phyloP scores from a whole-genome alignment of 30 jellyfish, hydroid and myxozoan genomes.

The Morbakka virulenta region DNA sequence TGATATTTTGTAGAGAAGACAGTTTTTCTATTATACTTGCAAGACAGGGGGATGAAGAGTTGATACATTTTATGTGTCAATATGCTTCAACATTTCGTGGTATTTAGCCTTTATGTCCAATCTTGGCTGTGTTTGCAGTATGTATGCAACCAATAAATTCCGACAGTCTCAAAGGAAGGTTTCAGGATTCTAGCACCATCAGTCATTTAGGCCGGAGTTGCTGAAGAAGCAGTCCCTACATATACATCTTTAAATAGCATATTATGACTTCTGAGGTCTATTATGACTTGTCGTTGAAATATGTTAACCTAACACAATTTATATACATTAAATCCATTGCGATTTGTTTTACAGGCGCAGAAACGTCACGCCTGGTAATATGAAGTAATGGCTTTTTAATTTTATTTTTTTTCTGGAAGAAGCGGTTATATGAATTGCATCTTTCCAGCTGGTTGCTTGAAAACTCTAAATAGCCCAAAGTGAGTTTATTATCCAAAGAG shows the following conservation, averaged over 20 bases:
- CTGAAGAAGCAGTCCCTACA: constrained; percentile 43
- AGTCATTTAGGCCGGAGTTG: constrained; percentile 7
- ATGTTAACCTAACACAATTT: neutral
- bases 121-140: constrained; percentile 8
- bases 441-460: constrained; percentile 28
- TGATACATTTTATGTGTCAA: constrained; percentile 10
- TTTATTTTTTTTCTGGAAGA: constrained; percentile 43
- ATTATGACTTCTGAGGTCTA: neutral
- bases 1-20: neutral
- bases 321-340: constrained; percentile 28
- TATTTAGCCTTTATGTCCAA: constrained; percentile 21
- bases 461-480: constrained; percentile 36
- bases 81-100: constrained; percentile 1
- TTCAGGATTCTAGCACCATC: neutral
- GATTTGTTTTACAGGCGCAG: neutral
- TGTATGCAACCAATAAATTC: constrained; percentile 10
- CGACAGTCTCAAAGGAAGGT: constrained; percentile 11
- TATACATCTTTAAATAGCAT: constrained; percentile 11
- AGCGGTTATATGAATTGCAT: constrained; percentile 35
- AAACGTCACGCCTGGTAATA: constrained; percentile 10
- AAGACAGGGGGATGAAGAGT: constrained; percentile 20
- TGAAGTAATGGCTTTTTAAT: constrained; percentile 35
- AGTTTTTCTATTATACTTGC: neutral
- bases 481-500: constrained; percentile 19
- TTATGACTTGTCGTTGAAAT: constrained; percentile 2